Percentiles rank a stretch among this genome's conserved stretches.
Evolutionary conservation across 1,140 invertebrate species (phyloP).

Genomic region (Diploscapter pachys): DNA sequence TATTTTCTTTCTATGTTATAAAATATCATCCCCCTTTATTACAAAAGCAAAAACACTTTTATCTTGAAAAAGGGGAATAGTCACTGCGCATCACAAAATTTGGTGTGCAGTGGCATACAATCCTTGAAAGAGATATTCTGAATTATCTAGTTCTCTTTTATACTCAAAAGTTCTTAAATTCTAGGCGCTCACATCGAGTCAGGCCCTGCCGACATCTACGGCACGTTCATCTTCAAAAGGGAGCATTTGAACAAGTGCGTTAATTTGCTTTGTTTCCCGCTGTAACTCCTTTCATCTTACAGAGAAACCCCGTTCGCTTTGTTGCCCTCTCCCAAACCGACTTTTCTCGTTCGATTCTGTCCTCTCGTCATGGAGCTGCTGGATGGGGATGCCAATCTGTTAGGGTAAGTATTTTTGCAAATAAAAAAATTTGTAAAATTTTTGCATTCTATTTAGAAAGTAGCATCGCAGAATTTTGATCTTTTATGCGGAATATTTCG

Average conservation of each 20-base stretch:
- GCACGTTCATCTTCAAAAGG: conserved; percentile 32
- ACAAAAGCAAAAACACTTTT: too few relatives aligned
- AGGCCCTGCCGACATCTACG: conserved; percentile 24
- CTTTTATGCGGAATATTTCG: too few relatives aligned
- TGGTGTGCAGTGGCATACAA: too few relatives aligned
- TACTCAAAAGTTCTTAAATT: not conserved
- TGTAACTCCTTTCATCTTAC: not conserved
- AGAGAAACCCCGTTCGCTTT: conserved; percentile 18
- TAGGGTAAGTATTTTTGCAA: conserved; percentile 2
- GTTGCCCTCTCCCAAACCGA: conserved; percentile 23
- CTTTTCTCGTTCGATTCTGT: conserved; percentile 25
- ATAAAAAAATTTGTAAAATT: not conserved
- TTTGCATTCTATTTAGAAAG: too few relatives aligned
- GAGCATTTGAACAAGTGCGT: conserved; percentile 16
- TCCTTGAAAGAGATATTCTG: too few relatives aligned
- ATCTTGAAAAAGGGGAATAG: too few relatives aligned
- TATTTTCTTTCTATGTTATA: not conserved
- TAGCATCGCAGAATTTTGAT: too few relatives aligned
- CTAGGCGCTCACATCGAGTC: conserved; percentile 32
- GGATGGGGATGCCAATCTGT: conserved; percentile 10
- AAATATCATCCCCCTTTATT: not conserved
- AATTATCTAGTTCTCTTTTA: too few relatives aligned
- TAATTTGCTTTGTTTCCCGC: not conserved
- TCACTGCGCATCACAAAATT: too few relatives aligned
- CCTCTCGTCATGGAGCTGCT: conserved; percentile 15